These are phyloP conservation scores for Tauraco erythrolophus DNA, from an alignment of 2,113 vertebrate species.

Conservation along the genomic window DNA sequence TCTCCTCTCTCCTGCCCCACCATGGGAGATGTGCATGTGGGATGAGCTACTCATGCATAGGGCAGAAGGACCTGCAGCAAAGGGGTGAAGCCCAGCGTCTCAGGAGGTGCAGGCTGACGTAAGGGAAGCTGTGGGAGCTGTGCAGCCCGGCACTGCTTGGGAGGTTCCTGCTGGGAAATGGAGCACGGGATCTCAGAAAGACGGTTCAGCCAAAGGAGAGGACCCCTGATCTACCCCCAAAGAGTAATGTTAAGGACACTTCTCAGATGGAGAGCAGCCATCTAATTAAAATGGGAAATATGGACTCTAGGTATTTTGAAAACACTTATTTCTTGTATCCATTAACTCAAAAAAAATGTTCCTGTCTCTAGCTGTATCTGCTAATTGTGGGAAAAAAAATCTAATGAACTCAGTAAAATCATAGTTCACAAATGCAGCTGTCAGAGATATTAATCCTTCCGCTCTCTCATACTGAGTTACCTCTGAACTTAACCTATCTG, in stretches of 20 bases:
- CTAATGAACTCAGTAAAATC: not conserved
- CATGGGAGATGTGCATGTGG: not conserved
- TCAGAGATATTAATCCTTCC: not conserved
- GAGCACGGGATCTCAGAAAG: not conserved
- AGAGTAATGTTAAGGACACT: not conserved
- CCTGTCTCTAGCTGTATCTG: not conserved
- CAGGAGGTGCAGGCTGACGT: fast-evolving
- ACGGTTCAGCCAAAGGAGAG: not conserved
- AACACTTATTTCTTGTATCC: not conserved
- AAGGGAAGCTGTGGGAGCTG: not conserved
- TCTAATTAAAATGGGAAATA: not conserved
- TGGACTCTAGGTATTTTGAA: not conserved
- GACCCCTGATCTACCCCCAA: not conserved
- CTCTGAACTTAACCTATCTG: not conserved
- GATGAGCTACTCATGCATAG: not conserved
- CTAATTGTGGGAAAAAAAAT: not conserved
- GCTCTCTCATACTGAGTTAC: not conserved
- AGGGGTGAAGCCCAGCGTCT: not conserved
- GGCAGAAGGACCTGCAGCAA: not conserved
- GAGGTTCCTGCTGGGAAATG: not conserved
- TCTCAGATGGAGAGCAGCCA: not conserved
- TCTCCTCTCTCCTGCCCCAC: not conserved
- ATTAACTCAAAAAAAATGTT: not conserved
- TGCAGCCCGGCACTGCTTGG: not conserved
- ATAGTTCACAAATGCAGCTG: not conserved